phyloP scores from a whole-genome alignment of 2,888 invertebrate species.

The Zaprionus bogoriensis region DNA sequence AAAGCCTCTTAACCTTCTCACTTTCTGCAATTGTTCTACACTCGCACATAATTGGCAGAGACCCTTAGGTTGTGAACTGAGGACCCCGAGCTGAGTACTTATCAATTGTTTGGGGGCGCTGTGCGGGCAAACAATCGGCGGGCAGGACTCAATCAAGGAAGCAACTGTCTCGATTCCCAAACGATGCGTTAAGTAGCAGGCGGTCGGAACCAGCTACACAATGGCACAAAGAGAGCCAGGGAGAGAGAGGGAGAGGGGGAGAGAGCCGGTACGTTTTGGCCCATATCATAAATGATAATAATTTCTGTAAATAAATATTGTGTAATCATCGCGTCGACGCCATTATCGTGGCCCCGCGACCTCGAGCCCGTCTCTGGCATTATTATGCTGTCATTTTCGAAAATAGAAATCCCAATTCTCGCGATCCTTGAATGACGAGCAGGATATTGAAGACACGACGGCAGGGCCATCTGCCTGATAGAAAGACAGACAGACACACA shows the following conservation, averaged over 20 bases:
- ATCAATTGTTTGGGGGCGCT: constrained; percentile 4
- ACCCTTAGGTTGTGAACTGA: neutral
- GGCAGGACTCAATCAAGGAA: constrained; percentile 44
- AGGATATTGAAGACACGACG: constrained; percentile 58
- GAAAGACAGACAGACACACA: constrained; percentile 19
- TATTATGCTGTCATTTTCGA: constrained; percentile 69
- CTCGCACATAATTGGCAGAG: neutral
- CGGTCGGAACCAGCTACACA: neutral
- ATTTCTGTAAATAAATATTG: constrained; percentile 71
- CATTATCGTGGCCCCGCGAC: constrained; percentile 27
- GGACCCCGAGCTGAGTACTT: constrained; percentile 15
- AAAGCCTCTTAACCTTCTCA: neutral
- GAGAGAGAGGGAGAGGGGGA: no score
- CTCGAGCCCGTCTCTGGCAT: constrained; percentile 32
- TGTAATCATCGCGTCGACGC: constrained; percentile 61
- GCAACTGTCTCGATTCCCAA: constrained; percentile 67
- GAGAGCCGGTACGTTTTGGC: no score
- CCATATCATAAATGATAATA: constrained; percentile 70
- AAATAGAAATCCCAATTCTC: constrained; percentile 62
- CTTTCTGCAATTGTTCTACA: neutral
- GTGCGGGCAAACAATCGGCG: constrained; percentile 17
- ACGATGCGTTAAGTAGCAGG: constrained; percentile 44
- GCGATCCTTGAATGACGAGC: constrained; percentile 64
- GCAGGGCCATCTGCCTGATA: constrained; percentile 57
- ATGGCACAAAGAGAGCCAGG: constrained; percentile 2